phyloP scores from a whole-genome alignment of 2,797 vertebrate genomes.

The Pipistrellus nathusii region DNA sequence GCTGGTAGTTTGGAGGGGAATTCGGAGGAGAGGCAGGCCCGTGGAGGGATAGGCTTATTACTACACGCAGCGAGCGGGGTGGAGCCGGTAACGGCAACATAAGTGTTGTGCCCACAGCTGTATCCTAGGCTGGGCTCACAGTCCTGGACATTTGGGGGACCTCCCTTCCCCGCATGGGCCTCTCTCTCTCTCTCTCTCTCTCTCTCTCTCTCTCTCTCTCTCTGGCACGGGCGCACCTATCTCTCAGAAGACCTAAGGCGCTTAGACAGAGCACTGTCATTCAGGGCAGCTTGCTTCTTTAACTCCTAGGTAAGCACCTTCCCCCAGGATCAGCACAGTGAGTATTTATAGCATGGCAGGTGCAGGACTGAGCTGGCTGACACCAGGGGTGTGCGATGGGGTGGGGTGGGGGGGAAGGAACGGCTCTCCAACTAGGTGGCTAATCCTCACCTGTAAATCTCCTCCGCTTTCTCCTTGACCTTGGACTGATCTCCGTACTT shows the following conservation, averaged over 20 bases:
- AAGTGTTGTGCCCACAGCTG: too few relatives aligned
- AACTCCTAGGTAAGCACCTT: background rate
- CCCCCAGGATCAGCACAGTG: fast-evolving
- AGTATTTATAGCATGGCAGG: background rate
- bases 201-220: background rate
- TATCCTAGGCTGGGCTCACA: background rate
- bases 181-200: background rate
- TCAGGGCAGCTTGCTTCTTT: background rate
- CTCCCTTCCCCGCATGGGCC: too few relatives aligned
- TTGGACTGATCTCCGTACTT: constrained; percentile 97
- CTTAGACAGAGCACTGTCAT: background rate
- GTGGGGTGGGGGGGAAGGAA: background rate
- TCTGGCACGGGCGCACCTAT: background rate
- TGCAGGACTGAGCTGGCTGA: background rate
- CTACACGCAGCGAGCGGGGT: background rate
- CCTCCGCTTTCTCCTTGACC: constrained; percentile 97
- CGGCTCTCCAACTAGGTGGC: background rate
- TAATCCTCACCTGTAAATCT: constrained; percentile 95
- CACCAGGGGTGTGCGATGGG: too few relatives aligned
- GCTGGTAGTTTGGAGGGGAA: background rate
- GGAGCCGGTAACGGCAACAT: background rate
- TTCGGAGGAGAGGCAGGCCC: background rate
- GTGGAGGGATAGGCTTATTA: background rate
- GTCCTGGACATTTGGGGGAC: background rate
- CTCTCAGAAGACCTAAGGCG: background rate